phyloP scores from a whole-genome alignment of 2,797 vertebrate species.

The Macrochelys suwanniensis region DNA sequence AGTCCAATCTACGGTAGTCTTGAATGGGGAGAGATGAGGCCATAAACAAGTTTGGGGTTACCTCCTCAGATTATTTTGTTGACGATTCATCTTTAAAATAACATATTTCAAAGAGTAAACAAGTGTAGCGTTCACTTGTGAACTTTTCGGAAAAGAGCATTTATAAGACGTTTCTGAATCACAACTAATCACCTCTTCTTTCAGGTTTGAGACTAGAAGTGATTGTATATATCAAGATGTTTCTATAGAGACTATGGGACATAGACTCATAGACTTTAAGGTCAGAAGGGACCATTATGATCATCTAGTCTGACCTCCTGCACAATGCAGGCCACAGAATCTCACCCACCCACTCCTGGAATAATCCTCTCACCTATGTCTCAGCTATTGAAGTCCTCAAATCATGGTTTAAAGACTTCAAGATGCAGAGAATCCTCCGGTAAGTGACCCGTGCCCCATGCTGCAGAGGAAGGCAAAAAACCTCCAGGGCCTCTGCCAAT shows the following conservation, averaged over 20 bases:
- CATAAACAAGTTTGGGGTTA: neutral
- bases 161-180: neutral
- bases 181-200: neutral
- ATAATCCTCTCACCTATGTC: too few species aligned
- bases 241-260: fast-evolving
- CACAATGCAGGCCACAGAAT: too few species aligned
- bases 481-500: too few species aligned
- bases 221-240: neutral
- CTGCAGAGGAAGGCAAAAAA: too few species aligned
- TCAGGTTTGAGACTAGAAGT: neutral
- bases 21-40: neutral
- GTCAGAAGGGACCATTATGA: too few species aligned
- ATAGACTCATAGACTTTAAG: too few species aligned
- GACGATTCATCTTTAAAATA: neutral
- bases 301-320: too few species aligned
- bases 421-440: too few species aligned
- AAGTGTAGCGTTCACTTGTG: neutral
- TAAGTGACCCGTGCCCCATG: too few species aligned
- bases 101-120: fast-evolving
- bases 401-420: too few species aligned
- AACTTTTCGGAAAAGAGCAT: neutral
- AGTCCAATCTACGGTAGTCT: neutral
- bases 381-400: too few species aligned
- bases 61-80: neutral
- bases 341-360: too few species aligned